Conservation (phyloP, 2,113 vertebrate genomes). For the Clarias batrachus region DNA sequence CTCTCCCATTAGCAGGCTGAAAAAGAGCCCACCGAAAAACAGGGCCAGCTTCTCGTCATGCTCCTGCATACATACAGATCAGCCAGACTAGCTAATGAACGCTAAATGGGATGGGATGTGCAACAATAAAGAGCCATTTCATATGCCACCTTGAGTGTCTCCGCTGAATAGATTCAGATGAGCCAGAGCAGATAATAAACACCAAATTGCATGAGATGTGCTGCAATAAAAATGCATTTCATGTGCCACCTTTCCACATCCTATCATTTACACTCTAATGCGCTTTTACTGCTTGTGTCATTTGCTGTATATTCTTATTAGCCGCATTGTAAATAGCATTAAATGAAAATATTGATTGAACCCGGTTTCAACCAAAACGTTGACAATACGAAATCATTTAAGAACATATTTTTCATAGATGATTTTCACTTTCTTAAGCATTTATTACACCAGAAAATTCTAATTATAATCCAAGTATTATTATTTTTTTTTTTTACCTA, state of each 20-base stretch:
- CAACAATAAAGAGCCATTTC: slow-evolving; percentile 33
- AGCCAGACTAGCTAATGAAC: slow-evolving; percentile 42
- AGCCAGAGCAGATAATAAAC: slow-evolving; percentile 35
- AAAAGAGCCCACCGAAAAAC: slow-evolving; percentile 20
- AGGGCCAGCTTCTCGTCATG: slow-evolving; percentile 1
- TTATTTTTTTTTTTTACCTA: neutral
- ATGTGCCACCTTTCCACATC: neutral
- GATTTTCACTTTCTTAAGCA: neutral
- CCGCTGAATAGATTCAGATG: slow-evolving; percentile 26
- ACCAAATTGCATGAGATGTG: slow-evolving; percentile 22
- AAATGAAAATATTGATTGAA: neutral
- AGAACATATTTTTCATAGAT: neutral
- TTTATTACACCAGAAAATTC: neutral
- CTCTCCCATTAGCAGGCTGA: slow-evolving; percentile 14
- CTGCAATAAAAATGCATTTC: slow-evolving; percentile 14
- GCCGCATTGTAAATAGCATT: neutral
- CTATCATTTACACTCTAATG: slow-evolving; percentile 4
- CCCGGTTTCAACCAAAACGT: neutral
- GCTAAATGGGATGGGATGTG: slow-evolving; percentile 36
- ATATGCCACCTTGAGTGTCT: slow-evolving; percentile 13
- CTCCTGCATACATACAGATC: slow-evolving; percentile 35
- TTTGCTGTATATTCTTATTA: slow-evolving; percentile 3
- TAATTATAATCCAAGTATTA: neutral
- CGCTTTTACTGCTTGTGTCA: neutral
- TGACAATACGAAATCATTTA: neutral